Evolutionary conservation across 2,113 vertebrate genomes (phyloP).

Genomic region (Procavia capensis): DNA sequence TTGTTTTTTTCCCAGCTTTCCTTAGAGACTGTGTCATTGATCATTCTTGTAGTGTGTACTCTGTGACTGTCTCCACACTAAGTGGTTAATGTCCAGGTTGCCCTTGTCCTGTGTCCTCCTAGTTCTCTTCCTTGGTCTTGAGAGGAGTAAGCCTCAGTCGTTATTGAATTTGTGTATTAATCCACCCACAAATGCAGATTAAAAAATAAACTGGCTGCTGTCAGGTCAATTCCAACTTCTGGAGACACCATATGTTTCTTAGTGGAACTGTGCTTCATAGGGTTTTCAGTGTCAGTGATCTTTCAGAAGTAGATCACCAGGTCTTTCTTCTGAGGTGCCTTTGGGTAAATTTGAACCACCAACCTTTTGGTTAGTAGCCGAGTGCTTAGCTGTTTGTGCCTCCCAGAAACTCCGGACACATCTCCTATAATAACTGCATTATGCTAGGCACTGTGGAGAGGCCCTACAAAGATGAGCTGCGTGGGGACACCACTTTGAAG

Average conservation of each 20-base stretch:
- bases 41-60: not conserved
- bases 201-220: not conserved
- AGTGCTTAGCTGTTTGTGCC: not conserved
- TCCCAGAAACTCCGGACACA: not conserved
- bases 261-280: not conserved
- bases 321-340: not conserved
- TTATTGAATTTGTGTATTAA: not conserved
- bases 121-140: not conserved
- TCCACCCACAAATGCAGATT: not conserved
- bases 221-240: not conserved
- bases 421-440: not conserved
- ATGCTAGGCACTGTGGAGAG: not conserved
- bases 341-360: not conserved
- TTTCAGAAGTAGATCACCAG: not conserved
- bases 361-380: not conserved
- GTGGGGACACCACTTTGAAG: rapidly evolving
- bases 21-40: not conserved
- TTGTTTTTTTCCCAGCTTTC: not conserved
- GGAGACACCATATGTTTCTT: not conserved
- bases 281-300: not conserved
- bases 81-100: not conserved
- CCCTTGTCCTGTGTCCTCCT: not conserved
- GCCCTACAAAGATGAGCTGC: rapidly evolving
- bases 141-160: not conserved
- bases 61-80: not conserved